Base-by-base conservation (phyloP, 2,113 vertebrate species). In the Bathybates hornii region DNA sequence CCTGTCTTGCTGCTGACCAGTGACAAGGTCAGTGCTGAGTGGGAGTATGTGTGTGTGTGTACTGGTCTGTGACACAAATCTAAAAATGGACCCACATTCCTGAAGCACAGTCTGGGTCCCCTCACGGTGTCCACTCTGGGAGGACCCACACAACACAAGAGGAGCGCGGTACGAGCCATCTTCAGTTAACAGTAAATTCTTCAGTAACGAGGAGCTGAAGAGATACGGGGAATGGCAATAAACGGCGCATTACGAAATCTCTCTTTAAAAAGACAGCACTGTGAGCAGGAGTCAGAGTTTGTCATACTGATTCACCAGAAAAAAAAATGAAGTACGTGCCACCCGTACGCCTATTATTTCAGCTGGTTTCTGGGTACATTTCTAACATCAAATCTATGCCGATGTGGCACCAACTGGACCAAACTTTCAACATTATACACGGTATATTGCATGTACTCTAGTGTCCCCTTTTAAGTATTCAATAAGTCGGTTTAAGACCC, bases 1-100 rank as follows among this genome's bases (percentile, higher is more conserved):
- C 87, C 83, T 68, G 89, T 56, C 73, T 24, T 24, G 83, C 73
- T 27, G 34, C 86, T 19, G 79, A 88, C 83, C 83, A 81, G 21
- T 50, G 91, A 89, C 86, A 91, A 91, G 90, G 93, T 93, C 88
- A 87, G 27, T 16, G 90, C 82, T 80, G 88, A 89, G 87, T 14
- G 5, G 81, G 57, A 78, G 53, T 57, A n/a, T 76, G 78, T 68
- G 32, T 66, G 24, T 27, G 61, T 66, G 83, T 88, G 89, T 86
- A 88, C 85, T 27, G 85, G 76, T 83, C 84, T 89, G 87, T 91
- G 87, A 92, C 90, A 89, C 87, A 92, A 93, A 68, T 86, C 91
- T 93, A 93, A 94, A 95, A 94, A 91, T 91, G 91, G 88, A 76
- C 29, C 59, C 38, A 86, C 92, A 94, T 94, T 94, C 91, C 89